These are phyloP conservation scores for Trichosurus vulpecula DNA, from an alignment of 2,797 vertebrate genomes.

Conservation along the genomic window DNA sequence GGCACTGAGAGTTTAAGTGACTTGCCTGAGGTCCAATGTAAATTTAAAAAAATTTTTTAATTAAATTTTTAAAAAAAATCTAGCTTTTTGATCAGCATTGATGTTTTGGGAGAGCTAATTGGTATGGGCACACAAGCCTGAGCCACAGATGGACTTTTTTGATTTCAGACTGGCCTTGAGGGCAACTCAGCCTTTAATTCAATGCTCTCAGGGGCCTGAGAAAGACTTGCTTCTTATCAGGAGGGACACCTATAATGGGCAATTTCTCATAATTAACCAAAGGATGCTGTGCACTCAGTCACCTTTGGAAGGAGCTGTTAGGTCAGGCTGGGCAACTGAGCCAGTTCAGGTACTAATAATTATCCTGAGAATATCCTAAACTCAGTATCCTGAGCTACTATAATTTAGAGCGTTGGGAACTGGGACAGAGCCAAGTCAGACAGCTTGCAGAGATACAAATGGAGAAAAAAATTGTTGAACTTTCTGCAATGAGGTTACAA, in stretches of 20 bases:
- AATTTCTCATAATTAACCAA: background rate
- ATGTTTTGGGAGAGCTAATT: background rate
- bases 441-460: background rate
- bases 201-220: background rate
- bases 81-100: background rate
- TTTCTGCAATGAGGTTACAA: background rate
- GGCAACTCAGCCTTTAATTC: background rate
- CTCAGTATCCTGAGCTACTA: background rate
- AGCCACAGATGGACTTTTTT: background rate
- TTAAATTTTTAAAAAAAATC: background rate
- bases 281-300: background rate
- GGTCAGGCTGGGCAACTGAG: background rate
- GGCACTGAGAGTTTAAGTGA: background rate
- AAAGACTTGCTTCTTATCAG: background rate
- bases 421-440: background rate
- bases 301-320: background rate
- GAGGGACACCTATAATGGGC: background rate
- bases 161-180: background rate
- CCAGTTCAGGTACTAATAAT: background rate
- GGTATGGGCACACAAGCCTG: background rate
- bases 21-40: background rate
- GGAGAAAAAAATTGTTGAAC: background rate
- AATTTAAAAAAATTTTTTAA: background rate
- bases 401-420: background rate
- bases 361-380: background rate